A percentile compares a stretch with the other conserved stretches of the same genome.
These are phyloP conservation scores for Myripristis murdjan DNA, from an alignment of 2,797 vertebrate species.

Conservation along the genomic window DNA sequence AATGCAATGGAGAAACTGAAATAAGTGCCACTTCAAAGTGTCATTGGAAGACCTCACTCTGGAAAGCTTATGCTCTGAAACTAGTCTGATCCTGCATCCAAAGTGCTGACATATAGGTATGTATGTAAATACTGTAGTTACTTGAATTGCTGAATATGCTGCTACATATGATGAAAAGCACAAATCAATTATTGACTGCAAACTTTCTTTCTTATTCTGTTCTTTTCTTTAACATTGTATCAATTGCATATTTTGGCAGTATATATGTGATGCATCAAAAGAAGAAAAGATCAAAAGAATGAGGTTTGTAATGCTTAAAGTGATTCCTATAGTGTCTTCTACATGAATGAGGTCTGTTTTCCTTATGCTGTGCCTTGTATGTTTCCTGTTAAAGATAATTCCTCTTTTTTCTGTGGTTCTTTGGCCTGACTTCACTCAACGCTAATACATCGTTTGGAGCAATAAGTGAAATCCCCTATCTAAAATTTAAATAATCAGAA, in stretches of 20 bases:
- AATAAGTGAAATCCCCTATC: no score
- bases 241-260: no score
- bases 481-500: no score
- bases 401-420: neutral
- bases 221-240: no score
- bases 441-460: no score
- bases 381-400: conserved; percentile 2
- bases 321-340: neutral
- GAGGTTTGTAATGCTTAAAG: neutral
- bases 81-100: conserved; percentile 1
- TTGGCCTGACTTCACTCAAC: neutral
- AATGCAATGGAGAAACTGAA: neutral
- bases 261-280: neutral
- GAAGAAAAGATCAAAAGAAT: neutral
- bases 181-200: conserved; percentile 22
- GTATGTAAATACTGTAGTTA: conserved; percentile 19
- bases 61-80: conserved; percentile 40
- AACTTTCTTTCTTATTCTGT: no score
- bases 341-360: neutral
- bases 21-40: neutral
- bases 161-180: conserved; percentile 31
- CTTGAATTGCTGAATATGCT: conserved; percentile 13
- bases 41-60: neutral
- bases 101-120: conserved; percentile 45
- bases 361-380: conserved; percentile 40